Conservation (phyloP, 2,888 invertebrate genomes). For the Caradrina clavipalpis region DNA sequence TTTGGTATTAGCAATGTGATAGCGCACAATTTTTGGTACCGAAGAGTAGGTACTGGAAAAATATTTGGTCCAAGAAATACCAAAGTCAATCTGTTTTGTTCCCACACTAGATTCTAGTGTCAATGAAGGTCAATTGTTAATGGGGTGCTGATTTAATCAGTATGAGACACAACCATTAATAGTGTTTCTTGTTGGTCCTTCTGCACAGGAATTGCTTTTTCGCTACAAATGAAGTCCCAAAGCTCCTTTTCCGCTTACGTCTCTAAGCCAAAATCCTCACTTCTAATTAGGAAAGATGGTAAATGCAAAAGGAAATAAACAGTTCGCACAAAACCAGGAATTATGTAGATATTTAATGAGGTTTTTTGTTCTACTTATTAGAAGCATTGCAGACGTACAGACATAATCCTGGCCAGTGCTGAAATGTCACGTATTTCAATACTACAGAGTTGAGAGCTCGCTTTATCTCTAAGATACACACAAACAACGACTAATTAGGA, state of each 20-base stretch:
- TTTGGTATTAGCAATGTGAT: neutral
- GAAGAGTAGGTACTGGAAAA: neutral
- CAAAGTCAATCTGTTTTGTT: slow-evolving; percentile 27
- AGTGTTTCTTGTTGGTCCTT: neutral
- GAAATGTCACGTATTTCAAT: slow-evolving; percentile 29
- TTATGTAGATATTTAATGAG: neutral
- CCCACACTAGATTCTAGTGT: slow-evolving; percentile 45
- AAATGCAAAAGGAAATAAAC: slow-evolving; percentile 17
- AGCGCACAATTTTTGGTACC: neutral
- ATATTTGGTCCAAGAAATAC: neutral
- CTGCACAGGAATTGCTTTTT: neutral
- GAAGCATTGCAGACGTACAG: neutral
- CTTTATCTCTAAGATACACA: slow-evolving; percentile 31
- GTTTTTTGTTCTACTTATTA: slow-evolving; percentile 11
- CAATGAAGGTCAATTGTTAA: slow-evolving; percentile 43
- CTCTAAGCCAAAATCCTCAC: neutral
- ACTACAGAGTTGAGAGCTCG: slow-evolving; percentile 3
- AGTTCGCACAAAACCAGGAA: neutral
- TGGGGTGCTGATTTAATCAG: slow-evolving; percentile 46
- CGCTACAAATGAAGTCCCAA: neutral
- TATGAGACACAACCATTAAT: slow-evolving; percentile 31
- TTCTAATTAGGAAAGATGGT: slow-evolving; percentile 21
- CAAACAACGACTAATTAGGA: slow-evolving; percentile 26
- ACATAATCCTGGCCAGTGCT: slow-evolving; percentile 34
- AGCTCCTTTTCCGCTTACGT: slow-evolving; percentile 6